Evolutionary conservation across 2,888 invertebrate species (phyloP).

Genomic region (Pristionchus fissidentatus): DNA sequence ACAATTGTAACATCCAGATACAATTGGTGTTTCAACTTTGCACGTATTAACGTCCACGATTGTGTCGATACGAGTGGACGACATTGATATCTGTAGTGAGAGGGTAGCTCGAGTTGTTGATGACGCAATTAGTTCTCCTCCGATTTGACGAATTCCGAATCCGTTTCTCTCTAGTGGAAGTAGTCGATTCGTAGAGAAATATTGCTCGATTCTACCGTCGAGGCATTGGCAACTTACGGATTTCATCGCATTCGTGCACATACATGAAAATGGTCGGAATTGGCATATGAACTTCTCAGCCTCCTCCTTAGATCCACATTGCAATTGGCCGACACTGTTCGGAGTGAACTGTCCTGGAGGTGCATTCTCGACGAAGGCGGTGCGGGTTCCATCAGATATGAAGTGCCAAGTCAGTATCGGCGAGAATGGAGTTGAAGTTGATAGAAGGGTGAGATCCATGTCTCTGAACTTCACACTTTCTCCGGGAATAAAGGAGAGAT

Average conservation of each 20-base stretch:
- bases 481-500: too few species aligned
- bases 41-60: background rate
- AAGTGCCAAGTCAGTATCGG: constrained; percentile 10
- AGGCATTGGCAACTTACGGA: constrained; percentile 3
- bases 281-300: background rate
- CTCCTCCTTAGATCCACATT: background rate
- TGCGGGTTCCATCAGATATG: background rate
- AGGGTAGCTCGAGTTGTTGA: background rate
- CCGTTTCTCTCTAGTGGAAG: background rate
- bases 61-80: background rate
- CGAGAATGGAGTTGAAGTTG: background rate
- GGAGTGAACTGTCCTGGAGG: background rate
- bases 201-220: background rate
- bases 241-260: background rate
- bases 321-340: background rate
- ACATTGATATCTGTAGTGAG: background rate
- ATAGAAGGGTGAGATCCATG: constrained; percentile 14
- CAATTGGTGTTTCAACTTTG: background rate
- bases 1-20: background rate
- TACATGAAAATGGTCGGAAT: background rate
- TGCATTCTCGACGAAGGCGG: constrained; percentile 18
- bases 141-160: background rate
- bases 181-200: background rate
- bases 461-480: too few species aligned
- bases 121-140: background rate